These are phyloP conservation scores for Ceratina australensis DNA, from an alignment of 1,140 invertebrate species.

Conservation along the genomic window DNA sequence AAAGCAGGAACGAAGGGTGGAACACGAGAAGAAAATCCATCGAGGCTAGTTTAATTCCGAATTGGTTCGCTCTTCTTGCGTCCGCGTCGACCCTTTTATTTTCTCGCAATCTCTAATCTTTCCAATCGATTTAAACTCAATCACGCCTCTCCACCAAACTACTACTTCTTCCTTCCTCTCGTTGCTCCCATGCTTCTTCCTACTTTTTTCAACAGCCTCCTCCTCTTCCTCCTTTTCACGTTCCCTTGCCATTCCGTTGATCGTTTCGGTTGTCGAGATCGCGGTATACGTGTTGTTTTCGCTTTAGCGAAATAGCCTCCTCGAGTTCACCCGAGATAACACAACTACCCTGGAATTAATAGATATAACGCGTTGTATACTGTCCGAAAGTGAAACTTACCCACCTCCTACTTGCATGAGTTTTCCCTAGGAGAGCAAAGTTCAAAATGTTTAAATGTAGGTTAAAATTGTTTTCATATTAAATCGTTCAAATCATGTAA, in stretches of 20 bases:
- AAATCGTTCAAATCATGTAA: too few species aligned
- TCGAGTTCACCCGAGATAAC: not conserved
- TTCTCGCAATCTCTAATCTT: slow-evolving; percentile 64
- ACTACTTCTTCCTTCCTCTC: not conserved
- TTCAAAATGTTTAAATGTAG: too few species aligned
- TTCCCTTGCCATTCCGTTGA: not conserved
- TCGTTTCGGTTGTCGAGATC: not conserved
- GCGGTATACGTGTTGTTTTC: not conserved
- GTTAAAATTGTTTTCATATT: too few species aligned
- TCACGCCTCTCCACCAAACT: slow-evolving; percentile 33
- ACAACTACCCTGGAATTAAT: not conserved
- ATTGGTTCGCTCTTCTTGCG: slow-evolving; percentile 56
- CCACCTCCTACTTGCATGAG: too few species aligned
- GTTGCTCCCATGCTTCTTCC: not conserved
- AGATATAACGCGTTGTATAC: too few species aligned
- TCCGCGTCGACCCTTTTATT: slow-evolving; percentile 42
- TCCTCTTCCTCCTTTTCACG: not conserved
- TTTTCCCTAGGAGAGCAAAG: too few species aligned
- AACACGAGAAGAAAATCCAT: slow-evolving; percentile 44
- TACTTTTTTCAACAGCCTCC: slow-evolving; percentile 11
- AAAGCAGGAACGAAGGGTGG: not conserved
- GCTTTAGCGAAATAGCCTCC: not conserved
- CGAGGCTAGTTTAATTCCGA: slow-evolving; percentile 59
- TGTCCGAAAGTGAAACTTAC: too few species aligned
- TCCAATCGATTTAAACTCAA: slow-evolving; percentile 67